Evolutionary conservation across 2,113 vertebrate species (phyloP), one percentile per base, ranked within the genome.

Genomic region (Orientallactaga bullata): DNA sequence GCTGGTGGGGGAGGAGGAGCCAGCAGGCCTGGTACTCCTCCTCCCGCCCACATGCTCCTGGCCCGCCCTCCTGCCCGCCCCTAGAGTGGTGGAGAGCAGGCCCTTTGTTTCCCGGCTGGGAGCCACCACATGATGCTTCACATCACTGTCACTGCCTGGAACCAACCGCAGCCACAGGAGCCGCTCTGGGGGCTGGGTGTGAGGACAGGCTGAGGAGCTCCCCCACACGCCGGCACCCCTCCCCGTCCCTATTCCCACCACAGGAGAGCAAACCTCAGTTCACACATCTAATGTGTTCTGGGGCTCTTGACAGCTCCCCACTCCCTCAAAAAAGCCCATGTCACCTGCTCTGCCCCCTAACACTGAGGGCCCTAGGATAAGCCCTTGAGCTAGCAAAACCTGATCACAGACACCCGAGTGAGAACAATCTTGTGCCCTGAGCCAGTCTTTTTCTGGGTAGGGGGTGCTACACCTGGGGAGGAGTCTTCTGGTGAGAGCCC

Each of bases 101-200:
- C 81, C 81, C 96, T 95, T 95, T 96, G 94, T 96, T 94, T 66
- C 69, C 80, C 3, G 5, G 72, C 55, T n/a, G n/a, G 58, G 30
- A 10, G 90, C 80, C 74, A 28, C 91, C 96, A 82, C 89, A 82
- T 86, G 94, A 95, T 12, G 61, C 16, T 0, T 47, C 28, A 2
- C 35, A 35, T 96, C 91, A 91, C 96, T 97, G 96, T 93, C 91
- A 96, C 95, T 1, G 92, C 89, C 85, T 93, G 91, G 95, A 88
- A 93, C 91, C 15, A 37, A 69, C 60, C 47, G 51, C 1, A 3
- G 85, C 77, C 66, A 17, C 3, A 4, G 32, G 74, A 30, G 60
- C 71, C 47, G 77, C 42, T 4, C 78, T n/a, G 51, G 66, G 85
- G 89, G 55, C 55, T 39, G 76, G 58, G 68, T 10, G 16, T 8